Base-by-base conservation (phyloP, 2,888 invertebrate species). In the Gisinianus flammeolus region DNA sequence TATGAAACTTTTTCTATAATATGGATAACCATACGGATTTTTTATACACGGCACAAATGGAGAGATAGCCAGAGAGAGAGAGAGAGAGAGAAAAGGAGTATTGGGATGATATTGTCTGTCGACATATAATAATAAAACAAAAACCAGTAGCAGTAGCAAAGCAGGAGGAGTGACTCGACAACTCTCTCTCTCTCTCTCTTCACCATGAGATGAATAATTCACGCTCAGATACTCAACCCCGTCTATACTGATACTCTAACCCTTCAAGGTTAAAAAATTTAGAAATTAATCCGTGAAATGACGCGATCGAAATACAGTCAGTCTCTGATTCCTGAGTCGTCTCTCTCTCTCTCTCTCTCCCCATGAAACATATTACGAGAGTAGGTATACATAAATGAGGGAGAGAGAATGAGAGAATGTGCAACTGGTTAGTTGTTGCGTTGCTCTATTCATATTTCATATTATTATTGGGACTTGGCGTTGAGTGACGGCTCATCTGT, bases 241-340 rank as follows among this genome's bases (percentile, higher is more conserved):
- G 24, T 58, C 3, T 44, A 44, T 2, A 44, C 2, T 24, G 58
- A 58, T n/a, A 58, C 8, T 58, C 62, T 26, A 26, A 22, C 22
- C 26, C 26, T 28, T 26, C 62, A 77, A 71, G 77, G 77, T 77
- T 77, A 77, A 54, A 77, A 77, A 77, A 58, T 71, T 77, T 71
- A 64, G 69, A 76, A 76, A 77, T 77, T 77, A 77, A 77, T 77
- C 70, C 77, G 69, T 77, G 77, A 77, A 77, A 77, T 77, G 77
- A 77, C 70, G 71, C 26, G 54, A 66, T 54, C 31, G 54, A 68
- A 76, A 76, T 31, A 52, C 44, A 44, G 44, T 44, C 44, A 19
- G 3, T 16, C 16, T 44, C 44, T 16, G 24, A 54, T 12, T 58
- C 5, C 10, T 16, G 12, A 62, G 12, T 31, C 28, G n/a, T 24